Evolutionary conservation across 2,113 vertebrate species (phyloP).

Genomic region (Nothoprocta pentlandii): DNA sequence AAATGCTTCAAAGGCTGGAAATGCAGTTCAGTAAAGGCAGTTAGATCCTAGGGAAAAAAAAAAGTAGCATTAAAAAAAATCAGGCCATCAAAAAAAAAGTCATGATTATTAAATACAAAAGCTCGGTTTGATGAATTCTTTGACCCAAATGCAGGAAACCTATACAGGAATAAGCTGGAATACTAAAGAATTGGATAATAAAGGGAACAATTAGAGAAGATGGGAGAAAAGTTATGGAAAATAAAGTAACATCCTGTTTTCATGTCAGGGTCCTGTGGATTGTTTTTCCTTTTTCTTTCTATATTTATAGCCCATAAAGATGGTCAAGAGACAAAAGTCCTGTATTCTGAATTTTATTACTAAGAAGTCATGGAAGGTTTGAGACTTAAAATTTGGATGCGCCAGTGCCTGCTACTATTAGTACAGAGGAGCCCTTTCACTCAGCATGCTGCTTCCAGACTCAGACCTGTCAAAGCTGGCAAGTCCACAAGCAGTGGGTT

Average conservation of each 20-base stretch:
- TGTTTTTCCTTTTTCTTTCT: neutral
- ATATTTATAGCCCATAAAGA: slow-evolving; percentile 15
- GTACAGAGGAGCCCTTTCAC: slow-evolving; percentile 17
- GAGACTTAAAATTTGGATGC: neutral
- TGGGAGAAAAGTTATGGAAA: neutral
- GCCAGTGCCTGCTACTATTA: neutral
- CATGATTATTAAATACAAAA: neutral
- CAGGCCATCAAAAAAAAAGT: neutral
- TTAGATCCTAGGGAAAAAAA: neutral
- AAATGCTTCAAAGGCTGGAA: slow-evolving; percentile 19
- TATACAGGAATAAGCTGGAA: neutral
- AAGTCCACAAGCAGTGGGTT: slow-evolving; percentile 17
- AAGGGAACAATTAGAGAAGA: neutral
- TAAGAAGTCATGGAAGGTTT: slow-evolving; percentile 47
- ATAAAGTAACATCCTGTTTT: neutral
- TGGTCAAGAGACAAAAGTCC: neutral
- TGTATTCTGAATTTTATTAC: slow-evolving; percentile 15
- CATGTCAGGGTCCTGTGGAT: neutral
- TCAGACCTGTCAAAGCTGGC: slow-evolving; percentile 60
- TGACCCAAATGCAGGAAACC: neutral
- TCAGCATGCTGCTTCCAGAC: slow-evolving; percentile 13
- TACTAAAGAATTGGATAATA: neutral
- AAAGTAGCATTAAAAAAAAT: neutral
- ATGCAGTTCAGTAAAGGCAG: neutral
- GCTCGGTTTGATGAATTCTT: neutral